Percentiles rank a stretch among this genome's conserved stretches.
These are phyloP conservation scores for Drosophila novamexicana DNA, from an alignment of 1,140 invertebrate genomes.

Conservation along the genomic window DNA sequence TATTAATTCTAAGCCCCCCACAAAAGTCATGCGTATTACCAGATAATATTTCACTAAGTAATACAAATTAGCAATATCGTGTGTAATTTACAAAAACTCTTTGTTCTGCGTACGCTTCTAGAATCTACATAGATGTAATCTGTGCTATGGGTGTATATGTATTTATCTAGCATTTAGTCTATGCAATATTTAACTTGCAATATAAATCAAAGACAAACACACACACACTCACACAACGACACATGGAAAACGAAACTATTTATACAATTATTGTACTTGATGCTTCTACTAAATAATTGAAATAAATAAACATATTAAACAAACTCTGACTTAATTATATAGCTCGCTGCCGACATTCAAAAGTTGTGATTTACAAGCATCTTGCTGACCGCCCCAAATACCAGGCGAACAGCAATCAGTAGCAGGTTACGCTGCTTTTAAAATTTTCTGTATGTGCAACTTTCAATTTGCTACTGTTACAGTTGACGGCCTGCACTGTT, in stretches of 20 bases:
- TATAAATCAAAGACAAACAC: slow-evolving; percentile 66
- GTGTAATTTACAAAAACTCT: slow-evolving; percentile 43
- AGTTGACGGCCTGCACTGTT: not conserved
- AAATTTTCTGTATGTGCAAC: not conserved
- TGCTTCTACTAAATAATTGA: slow-evolving; percentile 74
- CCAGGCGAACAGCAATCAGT: slow-evolving; percentile 15
- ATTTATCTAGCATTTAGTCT: slow-evolving; percentile 46
- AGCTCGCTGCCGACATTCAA: not conserved
- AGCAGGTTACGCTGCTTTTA: not conserved
- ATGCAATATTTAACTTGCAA: slow-evolving; percentile 48
- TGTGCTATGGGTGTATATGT: slow-evolving; percentile 64
- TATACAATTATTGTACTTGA: slow-evolving; percentile 77
- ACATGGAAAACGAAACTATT: slow-evolving; percentile 60
- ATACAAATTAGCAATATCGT: slow-evolving; percentile 31
- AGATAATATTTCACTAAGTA: slow-evolving; percentile 8
- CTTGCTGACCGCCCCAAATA: slow-evolving; percentile 9
- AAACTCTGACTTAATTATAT: not conserved
- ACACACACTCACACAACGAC: slow-evolving; percentile 9
- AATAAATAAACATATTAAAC: slow-evolving; percentile 53
- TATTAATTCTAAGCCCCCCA: not conserved
- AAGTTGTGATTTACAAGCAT: not conserved
- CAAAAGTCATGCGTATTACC: slow-evolving; percentile 7
- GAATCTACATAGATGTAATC: slow-evolving; percentile 62
- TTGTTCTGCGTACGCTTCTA: slow-evolving; percentile 63
- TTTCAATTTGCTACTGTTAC: slow-evolving; percentile 11